Base-by-base conservation (phyloP, 2,888 invertebrate genomes). In the Halictus quadricinctus region DNA sequence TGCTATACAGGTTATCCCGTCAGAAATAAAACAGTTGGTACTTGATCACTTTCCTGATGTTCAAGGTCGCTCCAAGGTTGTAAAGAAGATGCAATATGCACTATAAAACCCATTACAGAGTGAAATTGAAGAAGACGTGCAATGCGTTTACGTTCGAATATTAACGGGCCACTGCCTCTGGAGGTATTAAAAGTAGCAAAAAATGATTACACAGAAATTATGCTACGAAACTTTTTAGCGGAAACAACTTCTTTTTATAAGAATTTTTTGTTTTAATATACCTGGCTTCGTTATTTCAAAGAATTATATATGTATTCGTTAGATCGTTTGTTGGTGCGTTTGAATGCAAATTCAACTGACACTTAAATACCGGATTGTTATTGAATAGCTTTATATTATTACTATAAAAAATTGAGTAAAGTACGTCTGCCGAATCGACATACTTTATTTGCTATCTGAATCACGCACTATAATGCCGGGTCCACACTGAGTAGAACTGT, bases 21-120 rank as follows among this genome's bases (percentile, higher is more conserved):
- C 69, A 69, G 69, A 69, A 69, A 36, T 41, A 41, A 41, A 69
- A 69, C 69, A 69, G 36, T 21, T 69, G 41, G 69, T 36, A 41
- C 36, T 41, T 69, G 41, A 41, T 69, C 69, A 69, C 69, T 41
- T 69, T 69, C 69, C 41, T 69, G 69, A 21, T 41, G 69, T 69
- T 69, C 69, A 69, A 69, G 69, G 69, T 69, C 69, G 41, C 36
- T 69, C 18, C 69, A 69, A 69, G 69, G 69, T 69, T 69, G 21
- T 41, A 69, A 41, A 69, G 36, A 41, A 69, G 41, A 69, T 41
- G 69, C 21, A 69, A 41, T 41, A 41, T 69, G 69, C 69, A 60
- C 25, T 60, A 60, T 25, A 60, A 60, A 60, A 60, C 60, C 60
- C 25, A 60, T 60, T 60, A 60, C 60, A 6, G 60, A 60, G 25